Percentiles rank a stretch among this genome's conserved stretches.
These are phyloP conservation scores for Patella pellucida DNA, from an alignment of 2,888 invertebrate genomes.

Conservation along the genomic window DNA sequence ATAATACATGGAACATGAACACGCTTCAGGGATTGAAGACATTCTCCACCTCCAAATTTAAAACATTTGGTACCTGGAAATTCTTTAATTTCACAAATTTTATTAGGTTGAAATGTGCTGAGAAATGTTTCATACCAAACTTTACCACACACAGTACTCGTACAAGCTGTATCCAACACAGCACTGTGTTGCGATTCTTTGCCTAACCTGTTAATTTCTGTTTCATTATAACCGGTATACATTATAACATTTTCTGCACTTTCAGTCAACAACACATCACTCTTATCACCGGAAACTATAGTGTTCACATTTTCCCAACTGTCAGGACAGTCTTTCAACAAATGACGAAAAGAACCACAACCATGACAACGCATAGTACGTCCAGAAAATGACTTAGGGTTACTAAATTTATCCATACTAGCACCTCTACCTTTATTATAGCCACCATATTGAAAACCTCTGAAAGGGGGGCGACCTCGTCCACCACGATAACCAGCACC, in stretches of 20 bases:
- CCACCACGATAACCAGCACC: no score
- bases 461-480: no score
- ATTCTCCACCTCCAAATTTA: conserved; percentile 4
- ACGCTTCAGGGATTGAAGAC: neutral
- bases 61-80: conserved; percentile 1
- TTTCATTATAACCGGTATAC: neutral
- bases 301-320: no score
- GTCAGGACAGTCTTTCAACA: neutral
- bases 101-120: neutral
- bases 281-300: no score
- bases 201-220: neutral
- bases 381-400: neutral
- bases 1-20: neutral
- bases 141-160: neutral
- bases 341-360: neutral
- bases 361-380: neutral
- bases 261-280: no score
- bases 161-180: neutral
- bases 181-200: neutral
- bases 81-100: neutral
- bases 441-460: no score
- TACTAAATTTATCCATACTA: no score
- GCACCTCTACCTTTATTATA: no score
- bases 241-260: neutral
- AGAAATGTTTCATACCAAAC: neutral